Percentiles rank a stretch among this genome's conserved stretches.
These are phyloP conservation scores for Zaprionus vittiger DNA, from an alignment of 1,140 invertebrate genomes.

Conservation along the genomic window DNA sequence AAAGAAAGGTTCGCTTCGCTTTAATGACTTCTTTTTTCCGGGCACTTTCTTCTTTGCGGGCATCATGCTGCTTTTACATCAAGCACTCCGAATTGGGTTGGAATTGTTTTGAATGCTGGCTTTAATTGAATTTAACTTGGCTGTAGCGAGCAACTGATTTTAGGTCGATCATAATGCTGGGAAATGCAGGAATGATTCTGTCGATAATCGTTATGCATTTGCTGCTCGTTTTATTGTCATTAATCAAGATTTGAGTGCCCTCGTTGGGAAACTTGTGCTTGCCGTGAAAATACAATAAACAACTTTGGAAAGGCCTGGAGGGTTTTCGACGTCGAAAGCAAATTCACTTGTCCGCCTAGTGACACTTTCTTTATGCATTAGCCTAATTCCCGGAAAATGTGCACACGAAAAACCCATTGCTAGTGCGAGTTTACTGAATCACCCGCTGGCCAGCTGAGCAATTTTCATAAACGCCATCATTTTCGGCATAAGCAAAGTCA, in stretches of 20 bases:
- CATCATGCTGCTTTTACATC: conserved; percentile 22
- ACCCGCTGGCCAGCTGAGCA: conserved; percentile 43
- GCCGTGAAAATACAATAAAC: neutral
- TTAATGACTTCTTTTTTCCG: conserved; percentile 63
- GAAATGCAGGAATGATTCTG: conserved; percentile 42
- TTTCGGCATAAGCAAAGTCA: conserved; percentile 32
- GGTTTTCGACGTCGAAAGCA: neutral
- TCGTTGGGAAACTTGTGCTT: neutral
- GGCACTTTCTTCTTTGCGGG: conserved; percentile 57
- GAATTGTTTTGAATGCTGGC: conserved; percentile 66
- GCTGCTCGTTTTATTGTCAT: conserved; percentile 40
- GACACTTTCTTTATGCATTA: conserved; percentile 63
- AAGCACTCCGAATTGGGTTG: conserved; percentile 46
- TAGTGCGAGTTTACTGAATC: conserved; percentile 32
- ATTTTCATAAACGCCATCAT: conserved; percentile 71
- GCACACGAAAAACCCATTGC: conserved; percentile 59
- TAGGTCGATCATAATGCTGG: conserved; percentile 27
- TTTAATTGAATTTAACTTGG: conserved; percentile 69
- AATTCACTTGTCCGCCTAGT: conserved; percentile 41
- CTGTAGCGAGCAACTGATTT: neutral
- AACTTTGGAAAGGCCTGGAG: neutral
- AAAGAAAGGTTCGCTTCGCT: conserved; percentile 41
- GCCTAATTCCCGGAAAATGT: conserved; percentile 54
- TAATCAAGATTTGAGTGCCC: conserved; percentile 43
- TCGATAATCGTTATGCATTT: conserved; percentile 21